Evolutionary conservation across 2,113 vertebrate genomes (phyloP).

Genomic region (Cranoglanis bouderius): DNA sequence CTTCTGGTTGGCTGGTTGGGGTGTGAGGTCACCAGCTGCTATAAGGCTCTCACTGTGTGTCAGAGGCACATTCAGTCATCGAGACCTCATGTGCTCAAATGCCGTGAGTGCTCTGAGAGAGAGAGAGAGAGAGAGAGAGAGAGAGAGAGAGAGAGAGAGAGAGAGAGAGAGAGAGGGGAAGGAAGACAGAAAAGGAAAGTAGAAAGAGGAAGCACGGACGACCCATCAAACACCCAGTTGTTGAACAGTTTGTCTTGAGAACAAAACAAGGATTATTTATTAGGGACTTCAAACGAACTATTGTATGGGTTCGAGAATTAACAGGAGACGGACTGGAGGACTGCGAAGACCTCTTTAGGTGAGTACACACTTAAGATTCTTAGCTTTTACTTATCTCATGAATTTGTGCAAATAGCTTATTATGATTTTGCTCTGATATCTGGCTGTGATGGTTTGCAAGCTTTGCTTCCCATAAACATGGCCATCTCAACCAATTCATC

Average conservation of each 20-base stretch:
- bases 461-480: neutral
- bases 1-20: conserved; percentile 54
- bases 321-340: conserved; percentile 54
- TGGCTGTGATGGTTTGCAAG: neutral
- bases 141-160: conserved; percentile 40
- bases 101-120: conserved; percentile 25
- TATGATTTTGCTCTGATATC: neutral
- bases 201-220: neutral
- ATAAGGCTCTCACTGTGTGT: conserved; percentile 54
- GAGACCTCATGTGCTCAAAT: conserved; percentile 44
- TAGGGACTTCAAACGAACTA: conserved; percentile 51
- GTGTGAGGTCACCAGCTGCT: conserved; percentile 60
- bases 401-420: neutral
- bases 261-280: conserved; percentile 38
- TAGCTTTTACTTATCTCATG: neutral
- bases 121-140: conserved; percentile 37
- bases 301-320: conserved; percentile 33
- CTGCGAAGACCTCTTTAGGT: conserved; percentile 33
- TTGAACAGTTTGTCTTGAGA: conserved; percentile 41
- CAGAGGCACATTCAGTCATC: conserved; percentile 54
- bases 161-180: conserved; percentile 24
- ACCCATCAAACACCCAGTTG: conserved; percentile 13
- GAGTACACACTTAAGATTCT: conserved; percentile 11
- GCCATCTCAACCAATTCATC: neutral
- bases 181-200: conserved; percentile 20